A percentile compares a stretch with the other conserved stretches of the same genome.
phyloP scores from a whole-genome alignment of 2,113 vertebrate species.

The Vidua macroura region DNA sequence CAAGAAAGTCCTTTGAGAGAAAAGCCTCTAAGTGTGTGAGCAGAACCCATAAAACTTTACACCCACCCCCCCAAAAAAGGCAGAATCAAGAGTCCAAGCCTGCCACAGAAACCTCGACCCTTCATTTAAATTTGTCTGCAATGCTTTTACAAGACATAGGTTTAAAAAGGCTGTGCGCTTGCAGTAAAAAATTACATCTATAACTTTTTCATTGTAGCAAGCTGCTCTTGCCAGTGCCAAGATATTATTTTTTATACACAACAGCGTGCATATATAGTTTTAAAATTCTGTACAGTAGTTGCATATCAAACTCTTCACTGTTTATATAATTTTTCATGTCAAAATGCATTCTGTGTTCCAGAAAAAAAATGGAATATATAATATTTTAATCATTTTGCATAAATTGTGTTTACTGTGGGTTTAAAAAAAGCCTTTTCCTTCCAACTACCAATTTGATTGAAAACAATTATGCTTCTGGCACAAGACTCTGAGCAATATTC shows the following conservation, averaged over 20 bases:
- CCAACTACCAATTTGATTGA: neutral
- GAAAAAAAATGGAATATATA: neutral
- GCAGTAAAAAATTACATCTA: constrained; percentile 38
- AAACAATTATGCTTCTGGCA: constrained; percentile 45
- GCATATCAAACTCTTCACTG: constrained; percentile 6
- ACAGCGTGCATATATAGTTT: neutral
- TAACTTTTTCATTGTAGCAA: constrained; percentile 51
- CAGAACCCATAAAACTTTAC: constrained; percentile 64
- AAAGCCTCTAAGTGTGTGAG: constrained; percentile 66
- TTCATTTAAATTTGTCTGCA: constrained; percentile 41
- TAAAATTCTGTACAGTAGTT: constrained; percentile 30
- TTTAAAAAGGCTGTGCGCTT: neutral
- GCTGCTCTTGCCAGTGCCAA: constrained; percentile 14
- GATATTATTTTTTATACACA: constrained; percentile 15
- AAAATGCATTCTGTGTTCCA: constrained; percentile 14
- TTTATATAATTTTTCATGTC: constrained; percentile 15
- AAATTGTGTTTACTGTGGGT: neutral
- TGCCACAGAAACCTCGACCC: constrained; percentile 45
- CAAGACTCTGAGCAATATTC: constrained; percentile 28
- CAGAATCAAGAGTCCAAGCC: constrained; percentile 39
- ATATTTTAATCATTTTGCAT: constrained; percentile 29
- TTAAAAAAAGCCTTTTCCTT: neutral
- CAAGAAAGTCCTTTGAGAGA: constrained; percentile 69
- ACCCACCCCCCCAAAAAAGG: constrained; percentile 18
- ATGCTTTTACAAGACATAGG: constrained; percentile 40